Base-by-base conservation (phyloP, 2,797 vertebrate genomes). In the Sternotherus odoratus region DNA sequence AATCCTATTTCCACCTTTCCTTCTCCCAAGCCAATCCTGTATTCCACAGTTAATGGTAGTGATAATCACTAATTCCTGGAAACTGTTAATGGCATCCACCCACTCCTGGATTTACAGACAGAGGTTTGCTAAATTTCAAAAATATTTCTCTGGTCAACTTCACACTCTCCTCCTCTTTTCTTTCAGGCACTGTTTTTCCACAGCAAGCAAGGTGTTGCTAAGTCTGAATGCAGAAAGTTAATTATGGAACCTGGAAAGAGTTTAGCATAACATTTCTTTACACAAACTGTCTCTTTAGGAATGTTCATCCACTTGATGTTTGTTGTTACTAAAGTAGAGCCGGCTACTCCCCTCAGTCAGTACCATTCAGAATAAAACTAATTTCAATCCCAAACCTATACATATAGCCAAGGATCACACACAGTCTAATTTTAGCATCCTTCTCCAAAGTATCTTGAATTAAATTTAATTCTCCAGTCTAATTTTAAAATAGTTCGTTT, bases 251-350 rank as follows among this genome's bases (percentile, higher is more conserved):
- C 86, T 54, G 79, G 78, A 83, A 90, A 93, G 74, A 74, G 88
- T 82, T 92, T 94, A 90, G 88, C 88, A 5, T 91, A 92, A 91
- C 79, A 94, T 94, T 95, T 95, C 85, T 92, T 86, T 50, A 82
- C 94, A 96, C 94, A 66, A 94, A 91, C 17, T 87, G 74, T 79
- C n/a, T 94, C 83, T 92, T 89, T 83, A 95, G 95, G 95, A 85
- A 86, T 85, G 48, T n/a, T 93, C 78, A 90, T 79, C 87, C 54
- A 81, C 89, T 95, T 94, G 83, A 85, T 94, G 86, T 80, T 92
- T 92, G 77, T 82, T 91, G 72, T 83, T 95, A 43, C 54, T 75
- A 89, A 83, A 1, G 30, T 17, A 74, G 96, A 85, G 86, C 77
- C 1, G 33, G 91, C 90, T 92, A 1, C 86, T 96, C 78, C 85